phyloP scores from a whole-genome alignment of 2,888 invertebrate genomes.

The Boloria selene region DNA sequence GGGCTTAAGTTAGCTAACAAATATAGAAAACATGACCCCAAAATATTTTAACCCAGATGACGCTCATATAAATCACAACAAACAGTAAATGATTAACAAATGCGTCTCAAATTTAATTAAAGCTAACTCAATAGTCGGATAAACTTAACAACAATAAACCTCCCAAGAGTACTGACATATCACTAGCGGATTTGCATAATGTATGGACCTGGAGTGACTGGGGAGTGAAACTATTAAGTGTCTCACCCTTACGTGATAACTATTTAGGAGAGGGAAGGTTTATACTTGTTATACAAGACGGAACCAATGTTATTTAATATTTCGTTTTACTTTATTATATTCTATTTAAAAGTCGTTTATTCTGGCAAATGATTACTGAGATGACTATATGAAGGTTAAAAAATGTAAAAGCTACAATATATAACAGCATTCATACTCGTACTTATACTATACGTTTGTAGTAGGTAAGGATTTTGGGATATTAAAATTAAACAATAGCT shows the following conservation, averaged over 20 bases:
- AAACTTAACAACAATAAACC: conserved; percentile 79
- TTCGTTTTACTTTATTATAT: neutral
- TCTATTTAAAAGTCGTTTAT: no score
- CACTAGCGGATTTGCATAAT: conserved; percentile 81
- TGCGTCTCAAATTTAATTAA: conserved; percentile 80
- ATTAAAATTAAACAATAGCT: no score
- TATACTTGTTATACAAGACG: conserved; percentile 33
- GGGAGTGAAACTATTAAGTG: conserved; percentile 77
- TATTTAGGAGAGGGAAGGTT: conserved; percentile 57
- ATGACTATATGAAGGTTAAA: no score
- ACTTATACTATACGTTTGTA: no score
- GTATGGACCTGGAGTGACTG: conserved; percentile 59
- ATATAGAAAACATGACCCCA: neutral
- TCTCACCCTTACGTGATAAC: conserved; percentile 72
- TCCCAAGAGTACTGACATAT: conserved; percentile 81
- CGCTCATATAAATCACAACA: conserved; percentile 23
- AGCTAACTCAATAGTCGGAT: conserved; percentile 80
- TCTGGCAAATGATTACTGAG: no score
- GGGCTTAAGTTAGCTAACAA: no score
- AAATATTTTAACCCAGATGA: conserved; percentile 19
- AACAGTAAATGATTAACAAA: conserved; percentile 61
- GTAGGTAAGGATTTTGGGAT: no score
- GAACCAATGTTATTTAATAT: conserved; percentile 9
- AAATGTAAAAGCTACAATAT: no score
- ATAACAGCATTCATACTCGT: no score